Percentiles rank a stretch among this genome's conserved stretches.
phyloP scores from a whole-genome alignment of 2,113 vertebrate species.

The Rana temporaria region DNA sequence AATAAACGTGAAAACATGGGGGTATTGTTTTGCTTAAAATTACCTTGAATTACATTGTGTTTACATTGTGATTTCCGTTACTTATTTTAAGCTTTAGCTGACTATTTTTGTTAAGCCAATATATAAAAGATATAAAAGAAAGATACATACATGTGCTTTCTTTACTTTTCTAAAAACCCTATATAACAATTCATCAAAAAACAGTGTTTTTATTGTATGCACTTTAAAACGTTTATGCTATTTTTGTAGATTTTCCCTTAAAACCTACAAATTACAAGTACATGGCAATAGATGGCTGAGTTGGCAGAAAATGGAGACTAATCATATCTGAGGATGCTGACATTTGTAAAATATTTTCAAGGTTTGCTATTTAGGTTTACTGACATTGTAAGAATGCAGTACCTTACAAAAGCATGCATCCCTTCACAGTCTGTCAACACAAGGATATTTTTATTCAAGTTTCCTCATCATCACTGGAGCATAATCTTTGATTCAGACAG shows the following conservation, averaged over 20 bases:
- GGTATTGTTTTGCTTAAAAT: no score
- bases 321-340: conserved; percentile 54
- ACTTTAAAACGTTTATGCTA: conserved; percentile 34
- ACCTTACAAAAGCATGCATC: conserved; percentile 48
- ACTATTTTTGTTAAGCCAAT: no score
- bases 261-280: conserved; percentile 52
- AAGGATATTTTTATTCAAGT: conserved; percentile 52
- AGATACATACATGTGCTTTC: not conserved
- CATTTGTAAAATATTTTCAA: conserved; percentile 54
- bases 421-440: conserved; percentile 47
- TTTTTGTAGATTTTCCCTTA: conserved; percentile 35
- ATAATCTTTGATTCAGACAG: conserved; percentile 43
- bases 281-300: conserved; percentile 50
- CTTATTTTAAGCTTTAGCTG: no score
- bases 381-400: conserved; percentile 48
- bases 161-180: not conserved
- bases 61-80: no score
- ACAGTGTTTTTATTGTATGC: not conserved
- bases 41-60: no score
- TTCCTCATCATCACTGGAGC: conserved; percentile 46
- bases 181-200: conserved; percentile 20
- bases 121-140: not conserved
- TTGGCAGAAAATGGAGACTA: conserved; percentile 52
- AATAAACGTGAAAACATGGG: no score
- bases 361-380: conserved; percentile 57